Percentiles rank a stretch among this genome's conserved stretches.
These are phyloP conservation scores for Eutolmus rufibarbis DNA, from an alignment of 2,888 invertebrate genomes.

Conservation along the genomic window DNA sequence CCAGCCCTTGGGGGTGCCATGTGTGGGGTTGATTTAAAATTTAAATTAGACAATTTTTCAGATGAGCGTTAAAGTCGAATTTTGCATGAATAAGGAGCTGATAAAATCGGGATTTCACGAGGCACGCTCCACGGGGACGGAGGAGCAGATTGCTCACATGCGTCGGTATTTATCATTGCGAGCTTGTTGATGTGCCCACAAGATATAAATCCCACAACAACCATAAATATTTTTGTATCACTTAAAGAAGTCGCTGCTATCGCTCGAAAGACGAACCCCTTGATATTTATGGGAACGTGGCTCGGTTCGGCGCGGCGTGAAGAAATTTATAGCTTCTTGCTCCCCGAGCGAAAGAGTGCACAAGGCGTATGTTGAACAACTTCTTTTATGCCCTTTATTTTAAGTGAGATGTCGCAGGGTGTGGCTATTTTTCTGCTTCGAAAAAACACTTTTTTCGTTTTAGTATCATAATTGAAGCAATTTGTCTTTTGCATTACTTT, in stretches of 20 bases:
- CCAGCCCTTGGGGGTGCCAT: background rate
- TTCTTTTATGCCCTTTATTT: background rate
- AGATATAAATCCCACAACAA: slow-evolving; percentile 37
- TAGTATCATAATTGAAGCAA: background rate
- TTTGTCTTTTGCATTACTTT: background rate
- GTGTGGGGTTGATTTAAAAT: background rate
- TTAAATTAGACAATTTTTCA: background rate
- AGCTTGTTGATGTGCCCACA: background rate
- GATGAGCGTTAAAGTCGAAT: background rate
- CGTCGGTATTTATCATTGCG: background rate
- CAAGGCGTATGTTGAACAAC: background rate
- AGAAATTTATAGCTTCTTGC: slow-evolving; percentile 22
- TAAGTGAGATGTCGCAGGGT: background rate
- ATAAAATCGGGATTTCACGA: background rate
- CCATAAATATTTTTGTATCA: slow-evolving; percentile 40
- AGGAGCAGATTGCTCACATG: background rate
- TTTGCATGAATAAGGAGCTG: background rate
- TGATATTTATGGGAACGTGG: slow-evolving; percentile 21
- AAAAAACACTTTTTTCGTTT: background rate
- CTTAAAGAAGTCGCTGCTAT: slow-evolving; percentile 34
- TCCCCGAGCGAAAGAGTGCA: background rate
- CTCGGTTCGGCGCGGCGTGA: background rate
- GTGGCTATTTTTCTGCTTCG: background rate
- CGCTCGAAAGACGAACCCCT: slow-evolving; percentile 17
- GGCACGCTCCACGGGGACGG: background rate